A percentile compares a stretch with the other conserved stretches of the same genome.
Evolutionary conservation across 2,888 invertebrate genomes (phyloP).

Genomic region (Baccha elongata): DNA sequence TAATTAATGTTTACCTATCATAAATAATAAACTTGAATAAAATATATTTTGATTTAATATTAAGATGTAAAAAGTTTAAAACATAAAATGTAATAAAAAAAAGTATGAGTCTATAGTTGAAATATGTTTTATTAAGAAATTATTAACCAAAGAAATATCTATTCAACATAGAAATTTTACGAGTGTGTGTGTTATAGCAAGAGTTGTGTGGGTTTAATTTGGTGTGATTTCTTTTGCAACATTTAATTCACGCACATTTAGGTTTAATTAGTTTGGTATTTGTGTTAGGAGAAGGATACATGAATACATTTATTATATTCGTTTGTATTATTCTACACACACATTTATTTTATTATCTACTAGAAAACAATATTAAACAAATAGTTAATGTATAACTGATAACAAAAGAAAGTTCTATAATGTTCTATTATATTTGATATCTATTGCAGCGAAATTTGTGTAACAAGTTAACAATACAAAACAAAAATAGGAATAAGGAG

Average conservation of each 20-base stretch:
- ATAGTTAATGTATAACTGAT: slow-evolving; percentile 16
- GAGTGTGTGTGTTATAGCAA: slow-evolving; percentile 1
- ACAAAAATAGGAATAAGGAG: slow-evolving; percentile 25
- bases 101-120: not conserved
- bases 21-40: slow-evolving; percentile 19
- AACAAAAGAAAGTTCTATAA: slow-evolving; percentile 34
- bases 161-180: slow-evolving; percentile 17
- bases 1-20: slow-evolving; percentile 37
- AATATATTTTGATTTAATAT: slow-evolving; percentile 1
- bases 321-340: slow-evolving; percentile 38
- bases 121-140: not conserved
- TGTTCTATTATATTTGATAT: slow-evolving; percentile 8
- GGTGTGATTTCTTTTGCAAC: slow-evolving; percentile 38
- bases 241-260: slow-evolving; percentile 35
- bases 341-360: slow-evolving; percentile 60
- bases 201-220: slow-evolving; percentile 35
- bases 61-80: slow-evolving; percentile 15
- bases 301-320: not conserved
- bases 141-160: slow-evolving; percentile 26
- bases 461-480: too few relatives aligned
- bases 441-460: slow-evolving; percentile 30
- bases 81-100: slow-evolving; percentile 31
- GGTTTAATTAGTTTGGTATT: slow-evolving; percentile 6
- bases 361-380: slow-evolving; percentile 63
- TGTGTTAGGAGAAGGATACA: slow-evolving; percentile 10